Evolutionary conservation across 2,113 vertebrate species (phyloP).

Genomic region (Vulpes lagopus): DNA sequence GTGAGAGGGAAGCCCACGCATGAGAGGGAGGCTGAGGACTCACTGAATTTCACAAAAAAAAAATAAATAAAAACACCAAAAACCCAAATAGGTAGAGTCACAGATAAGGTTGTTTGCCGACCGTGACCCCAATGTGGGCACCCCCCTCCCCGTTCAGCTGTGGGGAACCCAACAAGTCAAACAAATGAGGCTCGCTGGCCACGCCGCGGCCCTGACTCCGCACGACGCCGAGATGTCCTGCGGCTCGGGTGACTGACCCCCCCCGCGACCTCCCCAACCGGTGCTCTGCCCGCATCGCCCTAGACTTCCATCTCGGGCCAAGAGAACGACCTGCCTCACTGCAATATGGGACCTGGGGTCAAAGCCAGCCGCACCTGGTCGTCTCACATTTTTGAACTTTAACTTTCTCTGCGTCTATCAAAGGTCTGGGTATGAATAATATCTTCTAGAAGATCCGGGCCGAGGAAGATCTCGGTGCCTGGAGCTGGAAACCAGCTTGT

Average conservation of each 20-base stretch:
- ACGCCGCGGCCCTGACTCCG: background rate
- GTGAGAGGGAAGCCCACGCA: background rate
- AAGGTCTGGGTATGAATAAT: background rate
- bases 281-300: background rate
- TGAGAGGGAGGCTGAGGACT: background rate
- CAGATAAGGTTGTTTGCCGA: background rate
- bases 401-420: slow-evolving; percentile 9
- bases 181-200: background rate
- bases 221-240: background rate
- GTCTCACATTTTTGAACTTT: background rate
- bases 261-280: background rate
- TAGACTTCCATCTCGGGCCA: background rate
- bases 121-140: background rate
- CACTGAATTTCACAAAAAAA: background rate
- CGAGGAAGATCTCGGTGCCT: background rate
- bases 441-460: background rate
- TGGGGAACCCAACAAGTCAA: background rate
- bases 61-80: background rate
- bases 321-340: slow-evolving; percentile 3
- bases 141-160: background rate
- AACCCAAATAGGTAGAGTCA: no score
- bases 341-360: background rate
- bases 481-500: background rate
- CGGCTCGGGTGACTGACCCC: background rate
- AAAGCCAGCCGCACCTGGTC: background rate